Evolutionary conservation across 2,797 vertebrate species (phyloP).

Genomic region (Adelosebastes latens): DNA sequence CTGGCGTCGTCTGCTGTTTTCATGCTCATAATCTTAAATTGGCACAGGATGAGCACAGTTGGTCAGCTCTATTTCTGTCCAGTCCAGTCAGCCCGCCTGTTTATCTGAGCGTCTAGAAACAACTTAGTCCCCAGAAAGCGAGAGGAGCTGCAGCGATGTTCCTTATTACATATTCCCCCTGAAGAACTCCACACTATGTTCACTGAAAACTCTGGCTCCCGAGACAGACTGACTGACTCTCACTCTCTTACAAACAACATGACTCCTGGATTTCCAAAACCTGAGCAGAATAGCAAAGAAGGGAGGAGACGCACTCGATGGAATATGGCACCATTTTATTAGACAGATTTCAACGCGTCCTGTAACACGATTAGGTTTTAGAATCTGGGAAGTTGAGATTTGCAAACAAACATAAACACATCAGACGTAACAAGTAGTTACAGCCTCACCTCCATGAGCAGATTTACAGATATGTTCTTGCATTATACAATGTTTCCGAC

Average conservation of each 20-base stretch:
- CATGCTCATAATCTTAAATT: conserved; percentile 41
- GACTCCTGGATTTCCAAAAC: conserved; percentile 64
- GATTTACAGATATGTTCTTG: conserved; percentile 22
- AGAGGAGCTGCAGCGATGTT: conserved; percentile 61
- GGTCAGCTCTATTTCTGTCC: conserved; percentile 54
- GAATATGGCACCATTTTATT: neutral
- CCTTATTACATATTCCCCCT: conserved; percentile 76
- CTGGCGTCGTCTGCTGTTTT: conserved; percentile 42
- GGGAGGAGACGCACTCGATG: conserved; percentile 8
- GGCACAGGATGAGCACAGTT: conserved; percentile 43
- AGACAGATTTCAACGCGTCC: neutral
- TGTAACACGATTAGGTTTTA: neutral
- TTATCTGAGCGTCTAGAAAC: conserved; percentile 50
- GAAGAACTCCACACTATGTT: conserved; percentile 72
- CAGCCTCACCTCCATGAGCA: neutral
- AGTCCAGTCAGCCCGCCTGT: conserved; percentile 38
- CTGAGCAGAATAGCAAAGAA: conserved; percentile 67
- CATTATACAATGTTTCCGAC: conserved; percentile 32
- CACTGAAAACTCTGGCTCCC: conserved; percentile 63
- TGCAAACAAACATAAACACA: neutral
- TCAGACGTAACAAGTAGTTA: neutral
- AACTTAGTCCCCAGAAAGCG: conserved; percentile 61
- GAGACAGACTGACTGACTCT: conserved; percentile 60
- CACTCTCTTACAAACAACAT: conserved; percentile 68
- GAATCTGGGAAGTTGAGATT: neutral